Evolutionary conservation across 2,113 vertebrate species (phyloP).

Genomic region (Phylloscopus whistleri): DNA sequence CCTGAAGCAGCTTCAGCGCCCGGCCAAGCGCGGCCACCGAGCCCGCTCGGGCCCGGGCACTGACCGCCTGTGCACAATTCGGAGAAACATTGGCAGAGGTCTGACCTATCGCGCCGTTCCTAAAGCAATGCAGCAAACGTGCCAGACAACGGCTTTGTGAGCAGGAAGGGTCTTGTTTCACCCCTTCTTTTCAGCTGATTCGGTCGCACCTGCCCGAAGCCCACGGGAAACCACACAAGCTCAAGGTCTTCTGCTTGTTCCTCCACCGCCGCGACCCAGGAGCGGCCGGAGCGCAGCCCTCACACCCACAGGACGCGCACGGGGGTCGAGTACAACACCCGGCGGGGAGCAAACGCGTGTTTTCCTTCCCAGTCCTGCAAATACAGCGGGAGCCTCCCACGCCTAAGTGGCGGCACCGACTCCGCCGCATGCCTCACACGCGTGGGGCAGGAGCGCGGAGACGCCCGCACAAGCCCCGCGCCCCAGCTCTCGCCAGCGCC

Average conservation of each 20-base stretch:
- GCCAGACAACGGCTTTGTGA: background rate
- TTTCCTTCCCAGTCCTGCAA: background rate
- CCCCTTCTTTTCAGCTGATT: background rate
- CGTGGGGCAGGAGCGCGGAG: accelerated
- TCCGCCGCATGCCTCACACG: accelerated
- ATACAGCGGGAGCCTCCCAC: background rate
- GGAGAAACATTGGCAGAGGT: accelerated
- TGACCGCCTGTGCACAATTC: background rate
- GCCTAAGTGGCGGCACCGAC: accelerated
- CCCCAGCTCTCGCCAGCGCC: too few species aligned
- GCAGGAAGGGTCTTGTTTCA: background rate
- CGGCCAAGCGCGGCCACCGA: too few species aligned
- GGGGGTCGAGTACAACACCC: accelerated
- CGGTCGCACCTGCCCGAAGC: background rate
- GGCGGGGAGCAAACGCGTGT: accelerated
- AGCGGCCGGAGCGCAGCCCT: background rate
- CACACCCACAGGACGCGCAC: accelerated
- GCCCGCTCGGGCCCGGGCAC: background rate
- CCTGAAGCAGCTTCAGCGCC: background rate
- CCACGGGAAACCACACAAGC: accelerated
- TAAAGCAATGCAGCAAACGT: background rate
- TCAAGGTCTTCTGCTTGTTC: accelerated
- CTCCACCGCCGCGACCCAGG: accelerated
- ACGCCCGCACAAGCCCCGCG: accelerated
- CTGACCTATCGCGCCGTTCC: accelerated